Percentiles rank a stretch among this genome's conserved stretches.
Conservation (phyloP, 2,888 invertebrate species). For the Nomada goodeniana region DNA sequence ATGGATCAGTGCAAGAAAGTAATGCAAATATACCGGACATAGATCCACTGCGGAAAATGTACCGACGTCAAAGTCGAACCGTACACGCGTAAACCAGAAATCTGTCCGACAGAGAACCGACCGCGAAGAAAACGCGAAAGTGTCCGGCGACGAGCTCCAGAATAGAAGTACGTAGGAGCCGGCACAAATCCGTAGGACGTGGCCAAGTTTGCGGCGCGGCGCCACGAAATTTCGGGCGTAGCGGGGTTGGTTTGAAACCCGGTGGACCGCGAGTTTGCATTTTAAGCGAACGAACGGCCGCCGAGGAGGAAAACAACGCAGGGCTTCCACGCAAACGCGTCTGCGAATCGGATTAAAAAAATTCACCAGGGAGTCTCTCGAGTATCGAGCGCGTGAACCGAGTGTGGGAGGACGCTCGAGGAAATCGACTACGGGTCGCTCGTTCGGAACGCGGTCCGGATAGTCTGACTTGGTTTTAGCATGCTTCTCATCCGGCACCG, state of each 20-base stretch:
- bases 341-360: conserved; percentile 77
- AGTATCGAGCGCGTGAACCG: conserved; percentile 59
- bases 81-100: no score
- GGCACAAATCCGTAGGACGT: conserved; percentile 63
- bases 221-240: conserved; percentile 68
- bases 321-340: conserved; percentile 67
- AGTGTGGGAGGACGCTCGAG: conserved; percentile 54
- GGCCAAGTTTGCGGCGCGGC: conserved; percentile 67
- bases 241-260: conserved; percentile 73
- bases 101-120: not conserved
- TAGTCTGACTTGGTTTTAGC: not conserved
- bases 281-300: conserved; percentile 72
- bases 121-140: conserved; percentile 21
- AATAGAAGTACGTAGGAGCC: conserved; percentile 64
- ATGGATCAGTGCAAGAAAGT: no score
- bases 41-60: no score
- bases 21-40: no score
- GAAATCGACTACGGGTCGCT: conserved; percentile 61
- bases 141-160: conserved; percentile 51
- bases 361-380: conserved; percentile 72
- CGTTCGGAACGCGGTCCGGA: not conserved
- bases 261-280: conserved; percentile 76
- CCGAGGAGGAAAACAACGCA: conserved; percentile 63
- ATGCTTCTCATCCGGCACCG: no score
- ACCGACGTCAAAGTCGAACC: no score